Percentiles rank a stretch among this genome's conserved stretches.
phyloP scores from a whole-genome alignment of 2,888 invertebrate species.

The Aradus depressus region DNA sequence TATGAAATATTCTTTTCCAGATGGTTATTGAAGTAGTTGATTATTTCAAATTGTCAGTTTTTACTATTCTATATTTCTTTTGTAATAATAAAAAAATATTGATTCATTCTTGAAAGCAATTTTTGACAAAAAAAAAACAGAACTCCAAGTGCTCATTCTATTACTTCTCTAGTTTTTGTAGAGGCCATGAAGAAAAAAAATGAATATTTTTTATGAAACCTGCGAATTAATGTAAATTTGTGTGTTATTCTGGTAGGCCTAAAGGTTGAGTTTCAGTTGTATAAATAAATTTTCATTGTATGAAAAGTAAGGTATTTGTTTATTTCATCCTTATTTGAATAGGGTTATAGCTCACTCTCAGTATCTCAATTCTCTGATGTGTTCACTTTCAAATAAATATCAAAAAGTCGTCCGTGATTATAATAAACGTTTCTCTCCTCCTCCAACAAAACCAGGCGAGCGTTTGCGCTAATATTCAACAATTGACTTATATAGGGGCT shows the following conservation, averaged over 20 bases:
- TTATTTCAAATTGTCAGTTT: conserved; percentile 5
- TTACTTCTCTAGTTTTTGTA: conserved; percentile 17
- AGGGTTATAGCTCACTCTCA: no score
- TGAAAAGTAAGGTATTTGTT: not conserved
- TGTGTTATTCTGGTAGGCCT: conserved; percentile 30
- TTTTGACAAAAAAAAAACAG: not conserved
- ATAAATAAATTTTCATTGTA: conserved; percentile 30
- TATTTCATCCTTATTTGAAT: no score
- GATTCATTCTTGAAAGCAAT: conserved; percentile 2
- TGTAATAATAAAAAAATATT: conserved; percentile 11
- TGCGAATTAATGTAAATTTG: conserved; percentile 19
- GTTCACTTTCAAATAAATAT: no score
- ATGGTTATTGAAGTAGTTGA: no score
- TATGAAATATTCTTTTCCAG: no score
- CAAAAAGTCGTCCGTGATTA: no score
- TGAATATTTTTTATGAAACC: conserved; percentile 7
- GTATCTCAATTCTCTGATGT: no score
- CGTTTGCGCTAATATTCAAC: no score
- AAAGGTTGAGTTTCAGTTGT: conserved; percentile 28
- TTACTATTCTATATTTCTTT: conserved; percentile 6
- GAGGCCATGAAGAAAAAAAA: not conserved
- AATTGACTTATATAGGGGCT: no score
- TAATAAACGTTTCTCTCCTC: no score
- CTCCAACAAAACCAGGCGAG: no score
- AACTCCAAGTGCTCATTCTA: conserved; percentile 18